Base-by-base conservation (phyloP, 2,888 invertebrate genomes). In the Diplazon laetatorius region DNA sequence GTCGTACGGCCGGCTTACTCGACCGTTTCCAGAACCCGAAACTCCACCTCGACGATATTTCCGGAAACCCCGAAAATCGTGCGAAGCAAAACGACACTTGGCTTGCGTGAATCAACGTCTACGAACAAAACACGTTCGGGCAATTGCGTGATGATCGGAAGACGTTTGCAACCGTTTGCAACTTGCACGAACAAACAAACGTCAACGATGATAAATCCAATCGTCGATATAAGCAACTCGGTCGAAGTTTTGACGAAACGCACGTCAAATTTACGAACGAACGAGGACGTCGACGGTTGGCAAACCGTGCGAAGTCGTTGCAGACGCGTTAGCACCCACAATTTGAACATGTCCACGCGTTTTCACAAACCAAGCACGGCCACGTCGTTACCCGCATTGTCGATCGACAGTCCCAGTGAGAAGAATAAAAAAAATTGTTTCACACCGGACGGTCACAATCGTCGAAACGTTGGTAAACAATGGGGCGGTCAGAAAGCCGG, bases 361-460 rank as follows among this genome's bases (percentile, higher is more conserved):
- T 97, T 96, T 86, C 94, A 96, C 86, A 95, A 96, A 87, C 96
- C 97, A 0, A 96, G 96, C 1, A 96, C 96, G 0, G 96, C 97
- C 0, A 95, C 95, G 0, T 96, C 96, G 80, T 89, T 97, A 65
- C 97, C 97, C 0, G 95, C 96, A 0, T 89, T 97, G 52, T 94
- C 88, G 22, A 85, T 89, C 63, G 85, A 88, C 59, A 86, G 84
- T 68, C 86, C 87, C 1, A 76, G 80, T 35, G 90, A 88, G 39
- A 88, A 82, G 65, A 85, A 68, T 6, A 89, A 89, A 62, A 89
- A 87, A n/a, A 85, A 76, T 22, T 87, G 85, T 42, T 81, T 85
- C 6, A 87, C 87, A 2, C 85, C 89, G 0, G 88, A 88, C 22
- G 82, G 85, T 6, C 82, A 83, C 44, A 78, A 83, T 12, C 84